Percentiles rank a stretch among this genome's conserved stretches.
phyloP scores from a whole-genome alignment of 2,888 invertebrate genomes.

The Ptilodon capucinus region DNA sequence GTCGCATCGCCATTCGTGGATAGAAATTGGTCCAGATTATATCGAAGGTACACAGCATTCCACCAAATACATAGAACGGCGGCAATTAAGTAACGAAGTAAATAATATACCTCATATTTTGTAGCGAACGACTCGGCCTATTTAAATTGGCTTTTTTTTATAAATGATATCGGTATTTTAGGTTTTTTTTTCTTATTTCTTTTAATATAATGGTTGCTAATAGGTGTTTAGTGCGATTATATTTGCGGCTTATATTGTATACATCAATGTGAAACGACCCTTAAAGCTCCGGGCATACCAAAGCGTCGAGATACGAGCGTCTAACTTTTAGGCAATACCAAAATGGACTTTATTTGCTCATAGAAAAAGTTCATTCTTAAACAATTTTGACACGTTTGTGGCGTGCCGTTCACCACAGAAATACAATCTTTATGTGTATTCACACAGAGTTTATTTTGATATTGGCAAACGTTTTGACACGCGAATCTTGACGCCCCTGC shows the following conservation, averaged over 20 bases:
- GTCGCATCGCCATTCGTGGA: conserved; percentile 17
- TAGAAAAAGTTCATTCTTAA: too few species aligned
- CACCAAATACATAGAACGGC: conserved; percentile 43
- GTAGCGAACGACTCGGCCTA: conserved; percentile 61
- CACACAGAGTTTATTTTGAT: too few species aligned
- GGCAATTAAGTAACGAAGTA: conserved; percentile 39
- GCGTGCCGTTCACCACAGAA: too few species aligned
- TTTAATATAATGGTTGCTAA: conserved; percentile 37
- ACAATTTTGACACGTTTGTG: too few species aligned
- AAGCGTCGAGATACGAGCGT: too few species aligned
- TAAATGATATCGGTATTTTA: conserved; percentile 33
- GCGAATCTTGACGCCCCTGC: too few species aligned
- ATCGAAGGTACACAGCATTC: conserved; percentile 40
- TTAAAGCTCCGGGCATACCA: too few species aligned
- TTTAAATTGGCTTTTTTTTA: conserved; percentile 52
- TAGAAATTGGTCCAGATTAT: conserved; percentile 16
- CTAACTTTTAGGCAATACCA: too few species aligned
- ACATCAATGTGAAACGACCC: conserved; percentile 1
- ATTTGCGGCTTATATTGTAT: conserved; percentile 30
- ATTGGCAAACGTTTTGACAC: too few species aligned
- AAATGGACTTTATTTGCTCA: too few species aligned
- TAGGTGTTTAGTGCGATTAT: conserved; percentile 35
- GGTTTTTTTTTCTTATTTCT: conserved; percentile 35
- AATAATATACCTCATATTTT: conserved; percentile 76
- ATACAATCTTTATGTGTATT: too few species aligned